Base-by-base conservation (phyloP, 2,797 vertebrate species). In the Fistularia tabacaria region DNA sequence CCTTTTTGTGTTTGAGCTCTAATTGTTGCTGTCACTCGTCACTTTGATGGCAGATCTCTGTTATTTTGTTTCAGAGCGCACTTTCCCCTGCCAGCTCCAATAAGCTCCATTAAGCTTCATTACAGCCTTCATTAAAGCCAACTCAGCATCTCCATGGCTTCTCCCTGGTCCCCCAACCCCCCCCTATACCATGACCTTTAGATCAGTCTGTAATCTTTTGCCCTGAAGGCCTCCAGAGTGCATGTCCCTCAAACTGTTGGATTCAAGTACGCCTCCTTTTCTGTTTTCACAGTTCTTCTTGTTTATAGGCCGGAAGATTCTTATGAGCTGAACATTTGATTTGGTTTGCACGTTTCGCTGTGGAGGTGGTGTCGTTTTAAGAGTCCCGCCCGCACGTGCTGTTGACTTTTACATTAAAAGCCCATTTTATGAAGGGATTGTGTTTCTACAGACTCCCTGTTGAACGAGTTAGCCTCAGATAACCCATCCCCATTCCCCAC, bases 51-150 rank as follows among this genome's bases (percentile, higher is more conserved):
- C 52, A 54, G 41, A 46, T 62, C 42, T 61, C 15, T 15, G 46
- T 38, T 51, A 57, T 72, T 62, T 73, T 61, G 82, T 70, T 76
- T 67, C 25, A 5, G 25, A 25, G 25, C 5, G 25, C 25, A 25
- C 62, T 65, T 61, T 51, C 54, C 46, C 42, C 73, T 57, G 72
- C 67, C 71, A 71, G 73, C 72, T 71, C 56, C 74, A 77, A 69
- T 69, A 75, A 73, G 52, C 65, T 58, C 57, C 76, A 81, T 86
- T 86, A 76, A 85, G 86, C 86, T 84, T 80, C 76, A 75, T 86
- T 71, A 73, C 65, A 72, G 71, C 74, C 72, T 76, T 79, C 80
- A 80, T 86, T 87, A 84, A 74, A 79, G 64, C 70, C 66, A 61
- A 60, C 64, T 54, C 56, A n/a, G 11, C 59, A 5, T 65, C 57